Percentiles rank a stretch among this genome's conserved stretches.
Evolutionary conservation across 2,797 vertebrate genomes (phyloP).

Genomic region (Sciurus vulgaris): DNA sequence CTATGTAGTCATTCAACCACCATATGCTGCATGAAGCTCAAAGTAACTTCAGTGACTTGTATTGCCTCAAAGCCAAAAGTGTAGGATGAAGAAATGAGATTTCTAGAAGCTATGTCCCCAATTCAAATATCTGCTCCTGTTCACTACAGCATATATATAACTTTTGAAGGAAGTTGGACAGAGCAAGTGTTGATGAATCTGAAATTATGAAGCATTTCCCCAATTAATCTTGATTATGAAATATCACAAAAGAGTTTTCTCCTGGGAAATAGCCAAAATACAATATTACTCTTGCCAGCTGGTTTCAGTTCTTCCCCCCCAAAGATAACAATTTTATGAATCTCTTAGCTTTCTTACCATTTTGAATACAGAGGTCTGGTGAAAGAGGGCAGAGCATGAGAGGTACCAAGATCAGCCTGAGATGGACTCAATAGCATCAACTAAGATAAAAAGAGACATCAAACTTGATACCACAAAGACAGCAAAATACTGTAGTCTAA

Average conservation of each 20-base stretch:
- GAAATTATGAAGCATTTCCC: neutral
- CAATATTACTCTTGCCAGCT: neutral
- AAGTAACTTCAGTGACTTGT: neutral
- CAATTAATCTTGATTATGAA: conserved; percentile 50
- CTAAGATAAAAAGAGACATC: conserved; percentile 58
- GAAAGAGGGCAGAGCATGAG: conserved; percentile 17
- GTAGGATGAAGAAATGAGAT: neutral
- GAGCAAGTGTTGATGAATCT: neutral
- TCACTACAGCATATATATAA: neutral
- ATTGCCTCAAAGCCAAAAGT: neutral
- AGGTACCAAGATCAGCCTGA: conserved; percentile 45
- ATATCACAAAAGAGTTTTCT: neutral
- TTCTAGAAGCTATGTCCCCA: neutral
- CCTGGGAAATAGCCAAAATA: neutral
- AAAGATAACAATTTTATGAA: conserved; percentile 42
- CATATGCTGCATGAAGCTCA: neutral
- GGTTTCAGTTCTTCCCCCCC: neutral
- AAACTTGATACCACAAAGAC: neutral
- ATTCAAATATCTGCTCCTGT: neutral
- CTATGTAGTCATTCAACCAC: neutral
- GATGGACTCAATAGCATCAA: conserved; percentile 46
- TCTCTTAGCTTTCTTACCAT: conserved; percentile 85
- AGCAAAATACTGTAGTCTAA: neutral
- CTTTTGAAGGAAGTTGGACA: neutral
- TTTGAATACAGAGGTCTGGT: conserved; percentile 60